Conservation (phyloP, 2,888 invertebrate species). For the Philonicus albiceps region DNA sequence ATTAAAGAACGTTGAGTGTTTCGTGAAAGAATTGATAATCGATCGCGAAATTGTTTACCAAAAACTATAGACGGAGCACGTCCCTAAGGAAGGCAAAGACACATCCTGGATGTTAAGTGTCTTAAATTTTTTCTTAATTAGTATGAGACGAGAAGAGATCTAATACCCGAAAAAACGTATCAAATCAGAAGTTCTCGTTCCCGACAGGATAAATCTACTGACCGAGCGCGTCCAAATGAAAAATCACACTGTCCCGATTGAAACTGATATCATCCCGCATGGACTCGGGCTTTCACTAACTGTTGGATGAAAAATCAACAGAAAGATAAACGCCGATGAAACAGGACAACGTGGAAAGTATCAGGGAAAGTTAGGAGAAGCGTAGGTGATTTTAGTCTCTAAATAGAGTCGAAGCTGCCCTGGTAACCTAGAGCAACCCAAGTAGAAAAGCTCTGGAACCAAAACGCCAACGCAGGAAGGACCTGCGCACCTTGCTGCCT, state of each 20-base stretch:
- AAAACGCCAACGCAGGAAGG: neutral
- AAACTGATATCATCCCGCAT: neutral
- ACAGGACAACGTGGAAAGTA: neutral
- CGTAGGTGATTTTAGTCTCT: too few relatives aligned
- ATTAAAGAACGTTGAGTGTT: neutral
- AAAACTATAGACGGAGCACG: neutral
- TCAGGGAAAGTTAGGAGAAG: neutral
- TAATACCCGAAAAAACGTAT: neutral
- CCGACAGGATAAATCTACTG: neutral
- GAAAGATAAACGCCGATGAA: neutral
- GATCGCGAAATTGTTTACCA: neutral
- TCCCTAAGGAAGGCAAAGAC: neutral
- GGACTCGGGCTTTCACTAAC: neutral
- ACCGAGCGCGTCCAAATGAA: neutral
- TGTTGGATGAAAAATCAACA: slow-evolving; percentile 17
- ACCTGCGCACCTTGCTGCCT: neutral
- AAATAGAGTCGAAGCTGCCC: neutral
- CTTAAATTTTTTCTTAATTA: neutral
- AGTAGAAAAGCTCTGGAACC: neutral
- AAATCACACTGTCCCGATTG: neutral
- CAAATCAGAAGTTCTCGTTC: neutral
- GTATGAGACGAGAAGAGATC: neutral
- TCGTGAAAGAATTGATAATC: neutral
- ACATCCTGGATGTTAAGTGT: neutral
- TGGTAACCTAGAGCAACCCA: neutral